These are phyloP conservation scores for Aphrophora alni DNA, from an alignment of 2,888 invertebrate species.

Conservation along the genomic window DNA sequence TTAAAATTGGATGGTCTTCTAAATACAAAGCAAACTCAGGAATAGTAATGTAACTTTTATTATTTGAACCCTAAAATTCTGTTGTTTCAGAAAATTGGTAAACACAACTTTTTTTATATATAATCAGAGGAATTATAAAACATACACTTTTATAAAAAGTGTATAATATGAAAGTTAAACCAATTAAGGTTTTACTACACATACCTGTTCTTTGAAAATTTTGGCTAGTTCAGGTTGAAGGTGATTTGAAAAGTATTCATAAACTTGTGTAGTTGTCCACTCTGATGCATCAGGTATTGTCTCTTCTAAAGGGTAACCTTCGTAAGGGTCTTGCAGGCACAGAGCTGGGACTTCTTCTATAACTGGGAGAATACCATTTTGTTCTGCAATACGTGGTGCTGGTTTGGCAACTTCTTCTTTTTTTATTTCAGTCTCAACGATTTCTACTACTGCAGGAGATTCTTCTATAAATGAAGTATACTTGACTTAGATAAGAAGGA, in stretches of 20 bases:
- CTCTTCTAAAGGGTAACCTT: slow-evolving; percentile 64
- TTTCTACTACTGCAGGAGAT: background rate
- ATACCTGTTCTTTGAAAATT: slow-evolving; percentile 82
- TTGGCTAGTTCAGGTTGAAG: slow-evolving; percentile 80
- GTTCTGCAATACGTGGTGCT: background rate
- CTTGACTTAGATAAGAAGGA: too few relatives aligned
- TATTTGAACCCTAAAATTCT: too few relatives aligned
- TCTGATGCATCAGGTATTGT: slow-evolving; percentile 78
- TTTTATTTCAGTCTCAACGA: background rate
- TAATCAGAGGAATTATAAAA: too few relatives aligned
- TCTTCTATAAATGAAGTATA: background rate
- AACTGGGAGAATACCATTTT: background rate
- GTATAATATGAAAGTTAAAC: too few relatives aligned
- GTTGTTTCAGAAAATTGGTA: too few relatives aligned
- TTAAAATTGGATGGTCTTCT: too few relatives aligned
- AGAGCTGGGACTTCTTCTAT: slow-evolving; percentile 20
- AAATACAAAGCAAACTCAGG: too few relatives aligned
- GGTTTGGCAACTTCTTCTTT: slow-evolving; percentile 17
- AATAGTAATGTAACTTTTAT: too few relatives aligned
- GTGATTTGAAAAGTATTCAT: slow-evolving; percentile 76
- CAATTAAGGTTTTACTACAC: slow-evolving; percentile 38
- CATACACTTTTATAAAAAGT: too few relatives aligned
- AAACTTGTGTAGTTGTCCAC: slow-evolving; percentile 86
- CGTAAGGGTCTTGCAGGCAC: slow-evolving; percentile 55
- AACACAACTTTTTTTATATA: too few relatives aligned